These are phyloP conservation scores for Ornithorhynchus anatinus DNA, from an alignment of 2,113 vertebrate species.

Conservation along the genomic window DNA sequence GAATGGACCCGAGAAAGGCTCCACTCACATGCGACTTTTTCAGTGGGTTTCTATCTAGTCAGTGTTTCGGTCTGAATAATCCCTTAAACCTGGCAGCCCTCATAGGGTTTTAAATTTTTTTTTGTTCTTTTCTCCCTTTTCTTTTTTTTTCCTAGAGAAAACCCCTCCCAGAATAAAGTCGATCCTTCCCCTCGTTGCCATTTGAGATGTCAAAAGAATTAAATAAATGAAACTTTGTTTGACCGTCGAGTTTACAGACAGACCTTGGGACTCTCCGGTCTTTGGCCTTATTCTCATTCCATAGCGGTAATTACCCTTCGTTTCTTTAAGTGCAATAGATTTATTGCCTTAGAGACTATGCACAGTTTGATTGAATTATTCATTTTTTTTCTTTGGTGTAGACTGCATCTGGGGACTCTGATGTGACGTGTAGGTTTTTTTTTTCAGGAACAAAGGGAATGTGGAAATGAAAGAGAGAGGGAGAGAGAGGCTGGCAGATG, in stretches of 20 bases:
- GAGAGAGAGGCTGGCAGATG: constrained; percentile 87
- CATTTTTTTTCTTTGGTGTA: constrained; percentile 85
- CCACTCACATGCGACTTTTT: constrained; percentile 51
- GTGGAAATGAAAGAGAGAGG: constrained; percentile 88
- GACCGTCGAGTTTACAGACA: constrained; percentile 68
- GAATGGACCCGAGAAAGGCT: constrained; percentile 65
- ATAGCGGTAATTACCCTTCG: constrained; percentile 76
- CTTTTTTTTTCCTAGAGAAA: constrained; percentile 29
- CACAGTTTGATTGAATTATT: constrained; percentile 87
- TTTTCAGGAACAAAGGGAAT: constrained; percentile 87
- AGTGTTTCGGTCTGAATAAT: constrained; percentile 7
- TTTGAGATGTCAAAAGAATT: constrained; percentile 65
- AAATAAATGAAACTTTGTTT: constrained; percentile 79
- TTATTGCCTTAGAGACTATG: constrained; percentile 84
- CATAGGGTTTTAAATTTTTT: not conserved
- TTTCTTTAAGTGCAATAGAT: constrained; percentile 80
- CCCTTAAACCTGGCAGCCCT: constrained; percentile 12
- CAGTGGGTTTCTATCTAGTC: not conserved
- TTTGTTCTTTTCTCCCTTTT: not conserved
- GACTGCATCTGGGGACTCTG: constrained; percentile 85
- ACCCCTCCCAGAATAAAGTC: constrained; percentile 57
- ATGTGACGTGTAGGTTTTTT: constrained; percentile 84
- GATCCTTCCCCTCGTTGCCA: constrained; percentile 64
- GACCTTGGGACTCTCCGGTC: constrained; percentile 59
- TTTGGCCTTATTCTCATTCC: constrained; percentile 78